phyloP scores from a whole-genome alignment of 1,140 invertebrate genomes.

The Aphelenchoides avenae region DNA sequence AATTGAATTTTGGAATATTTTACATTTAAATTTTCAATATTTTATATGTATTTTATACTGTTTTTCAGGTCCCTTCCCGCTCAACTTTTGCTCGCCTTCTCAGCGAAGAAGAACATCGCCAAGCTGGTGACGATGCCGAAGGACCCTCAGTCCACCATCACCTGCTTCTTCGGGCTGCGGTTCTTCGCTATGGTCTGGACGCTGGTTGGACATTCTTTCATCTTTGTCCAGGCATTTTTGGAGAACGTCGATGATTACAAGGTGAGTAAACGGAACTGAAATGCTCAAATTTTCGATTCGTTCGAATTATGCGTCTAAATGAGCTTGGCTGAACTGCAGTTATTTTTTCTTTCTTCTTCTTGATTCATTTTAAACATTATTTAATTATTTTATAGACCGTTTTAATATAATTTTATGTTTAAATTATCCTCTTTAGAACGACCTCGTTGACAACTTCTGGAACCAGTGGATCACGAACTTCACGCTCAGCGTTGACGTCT shows the following conservation, averaged over 20 bases:
- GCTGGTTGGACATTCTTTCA: constrained; percentile 58
- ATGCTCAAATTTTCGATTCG: too few species aligned
- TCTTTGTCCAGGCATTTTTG: constrained; percentile 57
- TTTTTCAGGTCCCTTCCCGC: constrained; percentile 43
- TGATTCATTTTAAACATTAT: constrained; percentile 1
- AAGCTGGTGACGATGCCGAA: constrained; percentile 57
- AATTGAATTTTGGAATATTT: constrained; percentile 7
- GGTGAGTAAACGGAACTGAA: background rate
- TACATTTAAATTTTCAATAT: background rate
- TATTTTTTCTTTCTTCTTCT: background rate
- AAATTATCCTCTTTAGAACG: constrained; percentile 16
- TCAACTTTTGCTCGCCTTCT: constrained; percentile 52
- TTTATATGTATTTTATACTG: constrained; percentile 7
- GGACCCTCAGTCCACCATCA: constrained; percentile 54
- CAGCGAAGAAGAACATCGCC: constrained; percentile 48
- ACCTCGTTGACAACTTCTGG: constrained; percentile 57
- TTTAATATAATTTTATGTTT: too few species aligned
- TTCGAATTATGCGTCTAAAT: too few species aligned
- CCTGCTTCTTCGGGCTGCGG: constrained; percentile 53
- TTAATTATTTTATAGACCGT: too few species aligned
- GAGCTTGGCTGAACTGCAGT: background rate
- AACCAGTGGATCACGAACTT: constrained; percentile 60
- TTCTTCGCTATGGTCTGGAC: constrained; percentile 59
- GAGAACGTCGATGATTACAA: constrained; percentile 58
- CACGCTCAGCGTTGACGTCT: constrained; percentile 54